These are phyloP conservation scores for Trimorus sp. DNA, from an alignment of 2,888 invertebrate species.

Conservation along the genomic window DNA sequence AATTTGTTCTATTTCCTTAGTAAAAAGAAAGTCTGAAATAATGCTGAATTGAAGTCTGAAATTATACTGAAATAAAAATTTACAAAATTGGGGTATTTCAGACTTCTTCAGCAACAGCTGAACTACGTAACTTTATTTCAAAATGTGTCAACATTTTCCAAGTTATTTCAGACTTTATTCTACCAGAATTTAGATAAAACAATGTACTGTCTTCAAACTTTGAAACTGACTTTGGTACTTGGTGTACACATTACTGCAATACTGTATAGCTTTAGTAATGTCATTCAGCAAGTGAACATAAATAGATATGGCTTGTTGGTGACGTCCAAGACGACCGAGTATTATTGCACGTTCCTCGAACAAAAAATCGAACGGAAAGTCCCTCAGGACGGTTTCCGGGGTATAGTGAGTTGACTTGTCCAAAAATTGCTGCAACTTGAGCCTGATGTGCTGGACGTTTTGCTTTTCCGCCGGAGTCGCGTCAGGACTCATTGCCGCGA, in stretches of 20 bases:
- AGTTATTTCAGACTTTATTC: no score
- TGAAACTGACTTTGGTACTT: conserved; percentile 76
- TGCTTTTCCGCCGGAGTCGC: conserved; percentile 81
- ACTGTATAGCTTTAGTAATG: conserved; percentile 90
- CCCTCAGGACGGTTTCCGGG: conserved; percentile 92
- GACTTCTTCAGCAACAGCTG: no score
- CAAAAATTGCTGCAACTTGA: conserved; percentile 89
- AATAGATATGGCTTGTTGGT: conserved; percentile 96
- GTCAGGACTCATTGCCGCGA: conserved; percentile 74
- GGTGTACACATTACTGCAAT: conserved; percentile 89
- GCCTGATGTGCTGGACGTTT: conserved; percentile 83
- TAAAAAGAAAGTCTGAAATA: no score
- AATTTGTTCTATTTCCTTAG: no score
- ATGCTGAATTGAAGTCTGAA: no score
- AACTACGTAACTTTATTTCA: no score
- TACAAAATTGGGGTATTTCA: no score
- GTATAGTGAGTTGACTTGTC: conserved; percentile 91
- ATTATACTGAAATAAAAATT: no score
- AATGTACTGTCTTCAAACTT: no score
- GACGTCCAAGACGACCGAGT: conserved; percentile 93
- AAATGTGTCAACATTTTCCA: no score
- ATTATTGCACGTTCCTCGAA: conserved; percentile 98
- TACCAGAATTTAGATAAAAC: no score
- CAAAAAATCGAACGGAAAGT: conserved; percentile 92
- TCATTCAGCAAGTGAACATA: conserved; percentile 94